phyloP scores from a whole-genome alignment of 37 sponge, comb jelly and placozoan genomes.

The Ephydatia muelleri region DNA sequence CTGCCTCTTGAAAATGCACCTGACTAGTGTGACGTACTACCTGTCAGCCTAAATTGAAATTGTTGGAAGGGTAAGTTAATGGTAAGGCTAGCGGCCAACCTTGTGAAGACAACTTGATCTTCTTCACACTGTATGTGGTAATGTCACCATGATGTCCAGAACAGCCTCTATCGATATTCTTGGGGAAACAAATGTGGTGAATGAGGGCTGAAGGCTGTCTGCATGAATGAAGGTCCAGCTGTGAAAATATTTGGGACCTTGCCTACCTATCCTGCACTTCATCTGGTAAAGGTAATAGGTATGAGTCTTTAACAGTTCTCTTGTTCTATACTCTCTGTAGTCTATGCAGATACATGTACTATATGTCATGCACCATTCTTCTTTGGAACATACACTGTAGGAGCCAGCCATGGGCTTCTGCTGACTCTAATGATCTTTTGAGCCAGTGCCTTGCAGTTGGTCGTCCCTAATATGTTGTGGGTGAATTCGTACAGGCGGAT shows the following conservation, averaged over 20 bases:
- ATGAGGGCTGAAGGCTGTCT: conserved; percentile 28
- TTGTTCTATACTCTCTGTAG: conserved; percentile 2
- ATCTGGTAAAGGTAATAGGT: conserved; percentile 35
- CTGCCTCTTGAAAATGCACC: no score
- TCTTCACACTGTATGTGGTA: no score
- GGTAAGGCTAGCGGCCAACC: no score
- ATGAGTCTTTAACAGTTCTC: neutral
- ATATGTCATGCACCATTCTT: no score
- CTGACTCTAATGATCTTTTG: conserved; percentile 29
- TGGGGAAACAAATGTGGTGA: no score
- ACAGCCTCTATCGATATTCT: no score
- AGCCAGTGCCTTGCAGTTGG: conserved; percentile 30
- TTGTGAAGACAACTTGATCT: no score
- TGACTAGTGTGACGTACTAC: no score
- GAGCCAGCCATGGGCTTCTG: conserved; percentile 44
- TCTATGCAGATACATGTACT: neutral
- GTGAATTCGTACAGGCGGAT: conserved; percentile 19
- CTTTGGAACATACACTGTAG: conserved; percentile 13
- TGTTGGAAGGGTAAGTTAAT: no score
- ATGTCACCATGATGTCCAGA: no score
- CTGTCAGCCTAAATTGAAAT: no score
- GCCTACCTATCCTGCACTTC: conserved; percentile 22
- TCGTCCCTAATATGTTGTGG: conserved; percentile 21
- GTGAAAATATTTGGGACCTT: conserved; percentile 12
- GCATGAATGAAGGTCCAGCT: conserved; percentile 11